These are phyloP conservation scores for Aurelia sp. DNA, from an alignment of 30 jellyfish, hydroid and myxozoan genomes.

Conservation along the genomic window DNA sequence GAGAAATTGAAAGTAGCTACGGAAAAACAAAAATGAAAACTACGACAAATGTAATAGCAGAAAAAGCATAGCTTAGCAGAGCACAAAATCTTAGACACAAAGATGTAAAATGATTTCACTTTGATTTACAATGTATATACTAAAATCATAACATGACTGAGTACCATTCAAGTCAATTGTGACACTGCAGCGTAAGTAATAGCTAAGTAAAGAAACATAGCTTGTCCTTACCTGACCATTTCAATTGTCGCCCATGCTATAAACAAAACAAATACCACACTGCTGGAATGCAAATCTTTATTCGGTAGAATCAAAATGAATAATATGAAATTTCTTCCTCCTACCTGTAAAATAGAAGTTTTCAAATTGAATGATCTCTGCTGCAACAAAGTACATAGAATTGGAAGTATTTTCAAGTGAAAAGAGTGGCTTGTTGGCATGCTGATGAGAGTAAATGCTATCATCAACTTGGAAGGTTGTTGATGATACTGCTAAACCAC, in stretches of 20 bases:
- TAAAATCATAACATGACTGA: background rate
- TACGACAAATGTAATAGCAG: background rate
- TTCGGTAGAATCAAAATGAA: slow-evolving; percentile 81
- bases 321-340: slow-evolving; percentile 88
- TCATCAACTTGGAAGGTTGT: no score
- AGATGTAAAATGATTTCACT: background rate
- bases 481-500: no score
- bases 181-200: background rate
- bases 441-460: no score
- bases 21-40: background rate
- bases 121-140: background rate
- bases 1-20: background rate
- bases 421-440: no score
- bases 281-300: slow-evolving; percentile 67
- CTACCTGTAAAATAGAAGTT: slow-evolving; percentile 57
- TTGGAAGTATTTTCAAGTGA: no score
- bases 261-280: slow-evolving; percentile 59
- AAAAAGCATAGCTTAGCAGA: background rate
- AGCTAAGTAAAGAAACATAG: no score
- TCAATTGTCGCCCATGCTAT: slow-evolving; percentile 90
- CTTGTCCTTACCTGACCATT: slow-evolving; percentile 65
- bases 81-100: background rate
- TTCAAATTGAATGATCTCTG: no score
- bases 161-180: background rate
- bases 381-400: no score